Evolutionary conservation across 2,888 invertebrate species (phyloP), one percentile per base, ranked within the genome.

Genomic region (Eupithecia abbreviata): DNA sequence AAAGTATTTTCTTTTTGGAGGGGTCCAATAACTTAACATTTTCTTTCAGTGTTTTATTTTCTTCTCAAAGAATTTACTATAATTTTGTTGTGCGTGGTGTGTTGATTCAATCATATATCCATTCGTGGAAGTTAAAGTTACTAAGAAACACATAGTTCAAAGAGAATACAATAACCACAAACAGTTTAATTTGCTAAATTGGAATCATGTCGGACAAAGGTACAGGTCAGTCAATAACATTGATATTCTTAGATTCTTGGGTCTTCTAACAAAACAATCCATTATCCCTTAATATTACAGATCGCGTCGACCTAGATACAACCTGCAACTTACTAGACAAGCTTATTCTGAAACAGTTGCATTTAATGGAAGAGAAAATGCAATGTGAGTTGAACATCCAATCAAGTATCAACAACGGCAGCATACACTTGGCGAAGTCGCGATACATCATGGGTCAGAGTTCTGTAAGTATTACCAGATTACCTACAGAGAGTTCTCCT

Each of bases 381-480:
- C 90, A 93, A 71, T 92, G 96, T 45, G 97, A 97, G 88, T 84
- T 97, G 2, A 96, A 96, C 81, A 95, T 98, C 76, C 98, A 98
- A 90, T 95, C 96, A 12, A 92, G 95, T 71, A 96, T 97, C 83
- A 96, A 96, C 74, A 96, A 96, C 83, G 98, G 98, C 0, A 96
- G 96, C 87, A 95, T 97, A 68, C 96, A 97, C 83, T 90, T 98
- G 70, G 98, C 98, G 0, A 98, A 98, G 77, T 91, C 94, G 10
- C 96, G 98, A 72, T 98, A 98, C 84, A 97, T 98, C 71, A 96
- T 97, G 94, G 98, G 98, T 0, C 97, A 97, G 77, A 96, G 96
- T 82, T 96, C 96, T 10, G 96, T 98, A 7, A 96, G 97, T 75
- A 91, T 95, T 18, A 92, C 97, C 13, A 97, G 97, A 85, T 93